phyloP scores from a whole-genome alignment of 2,113 vertebrate species.

The Peromyscus maniculatus region DNA sequence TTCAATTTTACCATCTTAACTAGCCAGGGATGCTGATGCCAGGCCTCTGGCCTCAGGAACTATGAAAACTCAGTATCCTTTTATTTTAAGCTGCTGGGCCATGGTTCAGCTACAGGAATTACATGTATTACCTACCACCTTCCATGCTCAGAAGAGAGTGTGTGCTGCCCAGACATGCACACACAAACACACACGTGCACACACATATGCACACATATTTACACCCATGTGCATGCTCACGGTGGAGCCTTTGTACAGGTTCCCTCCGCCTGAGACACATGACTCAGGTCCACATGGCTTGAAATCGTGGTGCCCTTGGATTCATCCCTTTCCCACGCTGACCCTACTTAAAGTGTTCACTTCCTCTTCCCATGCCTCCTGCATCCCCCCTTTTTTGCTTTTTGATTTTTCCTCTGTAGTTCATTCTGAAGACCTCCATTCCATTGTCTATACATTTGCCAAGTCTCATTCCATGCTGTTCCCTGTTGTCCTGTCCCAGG shows the following conservation, averaged over 20 bases:
- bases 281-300: background rate
- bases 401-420: background rate
- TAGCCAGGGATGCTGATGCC: rapidly evolving
- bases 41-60: background rate
- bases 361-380: background rate
- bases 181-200: background rate
- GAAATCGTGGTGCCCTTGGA: rapidly evolving
- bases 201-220: background rate
- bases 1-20: background rate
- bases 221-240: too few relatives aligned
- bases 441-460: rapidly evolving
- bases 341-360: rapidly evolving
- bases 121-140: rapidly evolving
- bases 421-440: rapidly evolving
- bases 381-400: rapidly evolving
- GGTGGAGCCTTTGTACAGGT: background rate
- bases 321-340: rapidly evolving
- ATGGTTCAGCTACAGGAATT: background rate
- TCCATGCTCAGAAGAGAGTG: rapidly evolving
- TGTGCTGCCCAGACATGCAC: rapidly evolving
- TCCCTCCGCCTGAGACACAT: background rate
- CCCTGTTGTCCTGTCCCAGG: background rate
- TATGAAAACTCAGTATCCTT: rapidly evolving
- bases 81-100: rapidly evolving
- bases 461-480: background rate